phyloP scores from a whole-genome alignment of 2,113 vertebrate species.

The Fregata magnificens region DNA sequence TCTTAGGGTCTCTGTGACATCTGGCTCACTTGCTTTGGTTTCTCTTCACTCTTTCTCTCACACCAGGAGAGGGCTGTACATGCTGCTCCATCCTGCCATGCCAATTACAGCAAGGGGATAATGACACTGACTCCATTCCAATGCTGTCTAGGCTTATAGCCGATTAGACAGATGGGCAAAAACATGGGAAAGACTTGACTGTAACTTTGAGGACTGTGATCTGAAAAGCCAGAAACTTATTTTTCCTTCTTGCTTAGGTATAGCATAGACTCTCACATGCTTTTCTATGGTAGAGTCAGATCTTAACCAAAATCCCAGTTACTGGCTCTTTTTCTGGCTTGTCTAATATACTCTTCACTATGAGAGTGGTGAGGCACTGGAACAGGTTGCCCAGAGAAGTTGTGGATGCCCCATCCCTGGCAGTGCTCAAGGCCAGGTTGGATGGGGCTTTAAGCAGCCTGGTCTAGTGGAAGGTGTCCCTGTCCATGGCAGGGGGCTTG shows the following conservation, averaged over 20 bases:
- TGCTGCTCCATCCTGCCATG: conserved; percentile 46
- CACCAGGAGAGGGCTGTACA: conserved; percentile 31
- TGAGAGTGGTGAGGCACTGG: too few relatives aligned
- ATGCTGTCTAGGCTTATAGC: not conserved
- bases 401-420: too few relatives aligned
- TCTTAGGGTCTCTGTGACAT: conserved; percentile 36
- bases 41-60: conserved; percentile 1
- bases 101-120: conserved; percentile 51
- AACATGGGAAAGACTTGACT: not conserved
- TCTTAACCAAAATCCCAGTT: not conserved
- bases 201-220: not conserved
- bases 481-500: too few relatives aligned
- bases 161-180: conserved; percentile 41
- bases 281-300: not conserved
- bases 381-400: too few relatives aligned
- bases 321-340: not conserved
- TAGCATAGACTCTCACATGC: not conserved
- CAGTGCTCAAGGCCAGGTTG: too few relatives aligned
- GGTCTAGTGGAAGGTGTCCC: too few relatives aligned
- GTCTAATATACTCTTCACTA: not conserved
- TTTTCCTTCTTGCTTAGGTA: not conserved
- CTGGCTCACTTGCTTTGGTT: conserved; percentile 40
- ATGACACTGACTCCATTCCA: conserved; percentile 36
- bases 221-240: not conserved
- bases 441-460: too few relatives aligned